Base-by-base conservation (phyloP, 1,140 invertebrate genomes). In the Anoplolepis gracilipes region DNA sequence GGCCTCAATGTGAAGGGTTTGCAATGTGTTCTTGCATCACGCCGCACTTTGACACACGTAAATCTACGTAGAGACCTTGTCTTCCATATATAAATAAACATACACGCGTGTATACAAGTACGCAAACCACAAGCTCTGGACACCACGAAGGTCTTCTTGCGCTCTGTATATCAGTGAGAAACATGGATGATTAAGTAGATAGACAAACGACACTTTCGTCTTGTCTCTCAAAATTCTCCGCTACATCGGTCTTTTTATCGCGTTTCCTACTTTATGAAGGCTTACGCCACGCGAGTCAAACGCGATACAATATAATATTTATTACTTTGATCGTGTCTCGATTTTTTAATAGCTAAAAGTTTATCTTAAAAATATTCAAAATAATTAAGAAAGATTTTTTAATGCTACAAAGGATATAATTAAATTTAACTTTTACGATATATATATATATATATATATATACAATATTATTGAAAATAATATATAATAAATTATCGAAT, bases 181-280 rank as follows among this genome's bases (percentile, higher is more conserved):
- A 73, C 67, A 33, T 61, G 42, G 69, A 28, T 46, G 77, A 33
- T 65, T 69, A n/a, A n/a, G n/a, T n/a, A 69, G 77, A 69, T 79
- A 69, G 77, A 79, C 46, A 46, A 79, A 79, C 62, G 64, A 69
- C 76, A 79, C 64, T 79, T 79, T 64, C 77, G 77, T 16, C 77
- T 79, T 79, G 77, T 79, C 77, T 79, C 77, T 69, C 46, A 10
- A 79, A 67, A 16, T 84, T 64, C 42, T 42, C 25, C 36, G 72
- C 62, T 53, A 28, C 59, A 84, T 84, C 70, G 81, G 64, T 57
- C n/a, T n/a, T 76, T 49, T 84, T 84, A 84, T 76, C 81, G 70
- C 81, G 57, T 64, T 77, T 62, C 77, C 77, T 79, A 79, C 62
- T 79, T 79, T 55, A 55, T 55, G 62, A 79, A 79, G 77, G 69